Base-by-base conservation (phyloP, 2,113 vertebrate species). In the Vulpes ferrilata region DNA sequence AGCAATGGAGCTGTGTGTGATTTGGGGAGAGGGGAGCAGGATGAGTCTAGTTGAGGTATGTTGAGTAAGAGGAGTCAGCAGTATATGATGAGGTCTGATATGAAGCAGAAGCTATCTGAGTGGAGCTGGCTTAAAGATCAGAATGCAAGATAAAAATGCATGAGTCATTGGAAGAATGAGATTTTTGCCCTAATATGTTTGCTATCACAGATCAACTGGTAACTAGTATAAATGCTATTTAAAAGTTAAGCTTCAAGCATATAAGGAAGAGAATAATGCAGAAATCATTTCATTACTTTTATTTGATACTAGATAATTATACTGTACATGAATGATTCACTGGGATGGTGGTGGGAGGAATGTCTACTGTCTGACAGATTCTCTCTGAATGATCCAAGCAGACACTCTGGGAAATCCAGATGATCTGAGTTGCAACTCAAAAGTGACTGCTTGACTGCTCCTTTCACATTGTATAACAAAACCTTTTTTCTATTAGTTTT, bases 301-400 rank as follows among this genome's bases (percentile, higher is more conserved):
- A 94, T 48, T 88, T 78, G 62, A 90, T 88, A 78, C 62, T 83
- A 74, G 57, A 74, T 96, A 95, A 96, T 97, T 90, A 93, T 43
- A 90, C 43, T 73, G 95, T 85, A 86, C 17, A 85, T 71, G 35
- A 95, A 53, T 97, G 89, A 97, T 71, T 97, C 87, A 93, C 60
- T 83, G 83, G 48, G 57, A 16, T 71, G 38, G 38, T 74, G 59
- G 80, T 95, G 53, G 97, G 79, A 97, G 64, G 53, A 92, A 84
- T 19, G 51, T 80, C 60, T 97, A 60, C 76, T 79, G 67, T 88
- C 83, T 96, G 79, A 88, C 64, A 96, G 59, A 81, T 30, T 86
- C 57, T 88, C 55, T 86, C 71, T 51, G 23, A 88, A 65, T 64
- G 67, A 97, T 76, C 23, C 32, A 48, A 85, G 48, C 43, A 98